Percentiles rank a stretch among this genome's conserved stretches.
Evolutionary conservation across 1,140 invertebrate species (phyloP).

Genomic region (Nebria ingens): DNA sequence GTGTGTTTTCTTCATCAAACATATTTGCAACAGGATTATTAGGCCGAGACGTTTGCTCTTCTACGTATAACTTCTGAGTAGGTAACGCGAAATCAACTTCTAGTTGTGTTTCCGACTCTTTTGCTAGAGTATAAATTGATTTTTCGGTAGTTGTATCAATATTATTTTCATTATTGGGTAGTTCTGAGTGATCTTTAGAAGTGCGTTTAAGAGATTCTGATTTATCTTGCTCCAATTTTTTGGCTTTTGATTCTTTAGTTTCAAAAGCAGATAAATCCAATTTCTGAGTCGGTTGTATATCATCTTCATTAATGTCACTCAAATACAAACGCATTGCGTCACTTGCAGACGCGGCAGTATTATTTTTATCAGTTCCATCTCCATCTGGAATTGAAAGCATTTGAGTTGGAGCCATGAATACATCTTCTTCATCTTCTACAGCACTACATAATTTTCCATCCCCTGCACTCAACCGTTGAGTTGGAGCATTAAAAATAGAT

Average conservation of each 20-base stretch:
- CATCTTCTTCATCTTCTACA: neutral
- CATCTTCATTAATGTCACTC: no score
- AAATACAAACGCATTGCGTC: no score
- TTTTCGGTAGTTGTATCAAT: neutral
- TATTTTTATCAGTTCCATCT: no score
- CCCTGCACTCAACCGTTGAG: neutral
- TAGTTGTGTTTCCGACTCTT: neutral
- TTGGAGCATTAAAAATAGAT: neutral
- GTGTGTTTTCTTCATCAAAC: neutral
- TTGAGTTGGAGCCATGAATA: neutral
- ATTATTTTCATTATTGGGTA: neutral
- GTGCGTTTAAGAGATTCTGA: neutral
- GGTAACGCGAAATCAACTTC: neutral
- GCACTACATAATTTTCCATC: neutral
- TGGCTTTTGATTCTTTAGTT: neutral
- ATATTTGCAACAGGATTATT: neutral
- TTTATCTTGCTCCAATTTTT: neutral
- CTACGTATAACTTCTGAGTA: neutral
- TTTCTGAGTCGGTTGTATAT: neutral
- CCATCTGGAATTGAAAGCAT: no score
- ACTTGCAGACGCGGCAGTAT: no score
- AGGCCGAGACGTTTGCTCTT: neutral
- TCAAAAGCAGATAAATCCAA: neutral
- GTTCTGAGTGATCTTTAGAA: neutral
- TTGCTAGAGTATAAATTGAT: neutral